These are phyloP conservation scores for Chironomus tepperi DNA, from an alignment of 1,140 invertebrate species.

Conservation along the genomic window DNA sequence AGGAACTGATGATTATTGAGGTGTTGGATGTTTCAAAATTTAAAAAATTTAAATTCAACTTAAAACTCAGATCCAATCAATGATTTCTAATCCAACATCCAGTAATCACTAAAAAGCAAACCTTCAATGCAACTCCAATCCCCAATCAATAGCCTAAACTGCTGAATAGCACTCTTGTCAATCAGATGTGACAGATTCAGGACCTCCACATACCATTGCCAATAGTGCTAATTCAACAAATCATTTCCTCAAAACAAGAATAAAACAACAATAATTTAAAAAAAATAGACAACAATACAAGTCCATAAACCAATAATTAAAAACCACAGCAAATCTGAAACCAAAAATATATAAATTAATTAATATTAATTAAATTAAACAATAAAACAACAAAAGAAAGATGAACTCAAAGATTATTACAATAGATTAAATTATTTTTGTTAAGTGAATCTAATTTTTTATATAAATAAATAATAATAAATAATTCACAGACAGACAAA, in stretches of 20 bases:
- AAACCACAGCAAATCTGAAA: conserved; percentile 20
- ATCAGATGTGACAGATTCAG: no score
- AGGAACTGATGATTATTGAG: no score
- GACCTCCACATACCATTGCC: no score
- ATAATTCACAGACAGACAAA: background rate
- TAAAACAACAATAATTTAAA: background rate
- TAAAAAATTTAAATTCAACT: no score
- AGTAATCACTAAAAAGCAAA: no score
- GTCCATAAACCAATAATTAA: background rate
- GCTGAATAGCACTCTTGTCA: no score
- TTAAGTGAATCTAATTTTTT: conserved; percentile 14
- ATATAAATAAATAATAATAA: background rate
- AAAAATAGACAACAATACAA: background rate
- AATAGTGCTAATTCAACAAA: no score
- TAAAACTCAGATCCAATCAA: no score
- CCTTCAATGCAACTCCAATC: no score
- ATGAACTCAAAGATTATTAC: conserved; percentile 10
- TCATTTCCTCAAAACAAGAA: background rate
- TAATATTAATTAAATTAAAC: background rate
- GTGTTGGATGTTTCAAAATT: no score
- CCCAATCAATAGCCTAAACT: no score
- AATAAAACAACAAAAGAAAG: background rate
- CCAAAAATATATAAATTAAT: background rate
- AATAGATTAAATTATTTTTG: conserved; percentile 24
- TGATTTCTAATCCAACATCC: no score